Evolutionary conservation across 2,113 vertebrate genomes (phyloP), one percentile per base, ranked within the genome.

Genomic region (Athene noctua): DNA sequence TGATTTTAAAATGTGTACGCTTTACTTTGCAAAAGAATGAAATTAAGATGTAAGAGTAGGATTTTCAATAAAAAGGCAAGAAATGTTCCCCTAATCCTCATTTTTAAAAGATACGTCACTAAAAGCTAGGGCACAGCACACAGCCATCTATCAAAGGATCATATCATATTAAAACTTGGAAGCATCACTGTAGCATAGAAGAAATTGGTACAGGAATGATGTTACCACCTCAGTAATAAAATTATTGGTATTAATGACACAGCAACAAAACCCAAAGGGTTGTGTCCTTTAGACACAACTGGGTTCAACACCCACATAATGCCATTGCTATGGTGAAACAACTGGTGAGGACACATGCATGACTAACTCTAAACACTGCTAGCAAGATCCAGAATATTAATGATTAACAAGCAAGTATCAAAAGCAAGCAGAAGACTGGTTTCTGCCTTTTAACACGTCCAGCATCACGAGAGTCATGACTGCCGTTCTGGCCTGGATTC

Each of bases 361-460:
- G 86, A 96, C 88, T 90, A 95, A 94, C 44, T 52, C 70, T 54
- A n/a, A 94, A 75, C 42, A 80, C 17, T 27, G 61, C 47, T 58
- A 65, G 65, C 49, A 70, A 91, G 42, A 91, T 14, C 23, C 72
- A 61, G 68, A 77, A 54, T 29, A 54, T 93, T 93, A 97, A 96
- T 77, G 71, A 94, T 96, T 97, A 97, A 91, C 92, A 87, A 0
- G 5, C 44, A 87, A 94, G 91, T 9, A 80, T 82, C 58, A 85
- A 65, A 71, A 70, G 36, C 40, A 71, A 79, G 57, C 1, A 0
- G 15, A 74, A 78, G 42, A 51, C 20, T 54, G 49, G 17, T 38
- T 92, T 77, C n/a, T 90, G 74, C 51, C 57, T 73, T 96, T 57
- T 57, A 61, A 81, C 54, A 51, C 1, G 1, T 55, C n/a, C 62